Conservation (phyloP, 2,888 invertebrate species). For the Ischnura elegans region DNA sequence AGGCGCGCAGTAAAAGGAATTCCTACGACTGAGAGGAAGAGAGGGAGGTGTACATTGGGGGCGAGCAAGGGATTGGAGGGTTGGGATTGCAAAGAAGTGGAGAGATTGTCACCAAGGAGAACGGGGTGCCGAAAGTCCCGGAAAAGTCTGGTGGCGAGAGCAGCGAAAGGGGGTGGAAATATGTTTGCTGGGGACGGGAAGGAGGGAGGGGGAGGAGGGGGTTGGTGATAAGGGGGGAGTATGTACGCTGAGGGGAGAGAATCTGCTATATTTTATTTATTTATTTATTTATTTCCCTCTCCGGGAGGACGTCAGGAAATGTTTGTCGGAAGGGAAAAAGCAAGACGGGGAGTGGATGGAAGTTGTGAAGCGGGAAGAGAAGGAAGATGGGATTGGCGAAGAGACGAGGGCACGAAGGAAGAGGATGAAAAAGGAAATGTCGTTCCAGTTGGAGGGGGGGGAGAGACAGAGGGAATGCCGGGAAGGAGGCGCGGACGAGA, state of each 20-base stretch:
- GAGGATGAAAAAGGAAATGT: too few relatives aligned
- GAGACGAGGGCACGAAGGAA: background rate
- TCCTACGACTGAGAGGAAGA: background rate
- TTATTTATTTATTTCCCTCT: background rate
- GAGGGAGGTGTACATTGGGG: slow-evolving; percentile 24
- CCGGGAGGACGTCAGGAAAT: background rate
- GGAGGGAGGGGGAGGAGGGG: too few relatives aligned
- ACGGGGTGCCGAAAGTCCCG: background rate
- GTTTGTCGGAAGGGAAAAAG: background rate
- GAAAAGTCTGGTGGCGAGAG: background rate
- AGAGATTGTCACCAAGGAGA: background rate
- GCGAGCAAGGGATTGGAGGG: slow-evolving; percentile 54
- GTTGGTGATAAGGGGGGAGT: background rate
- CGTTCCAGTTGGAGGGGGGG: too few relatives aligned
- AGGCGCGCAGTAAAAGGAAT: background rate
- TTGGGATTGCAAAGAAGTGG: slow-evolving; percentile 32
- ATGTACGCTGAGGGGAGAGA: background rate
- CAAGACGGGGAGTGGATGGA: background rate
- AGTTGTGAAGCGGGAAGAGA: background rate
- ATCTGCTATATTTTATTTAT: background rate
- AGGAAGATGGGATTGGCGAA: background rate
- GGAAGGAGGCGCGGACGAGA: too few relatives aligned
- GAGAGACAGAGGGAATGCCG: too few relatives aligned
- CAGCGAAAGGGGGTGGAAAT: background rate
- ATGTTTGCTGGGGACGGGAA: too few relatives aligned